These are phyloP conservation scores for Enteromius viviparus DNA, from an alignment of 2,797 vertebrate species.

Conservation along the genomic window DNA sequence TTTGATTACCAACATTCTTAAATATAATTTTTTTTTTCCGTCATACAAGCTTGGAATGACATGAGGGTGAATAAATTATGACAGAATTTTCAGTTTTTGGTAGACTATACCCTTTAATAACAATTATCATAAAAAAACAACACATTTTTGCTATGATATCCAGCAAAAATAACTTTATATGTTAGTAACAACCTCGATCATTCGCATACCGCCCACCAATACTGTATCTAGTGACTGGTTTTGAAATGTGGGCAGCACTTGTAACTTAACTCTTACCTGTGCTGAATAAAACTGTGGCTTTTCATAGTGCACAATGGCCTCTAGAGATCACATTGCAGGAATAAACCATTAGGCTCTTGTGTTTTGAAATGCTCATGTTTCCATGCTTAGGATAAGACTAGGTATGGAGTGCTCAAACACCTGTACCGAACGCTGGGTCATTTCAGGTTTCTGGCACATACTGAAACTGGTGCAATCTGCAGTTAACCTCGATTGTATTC, in stretches of 20 bases:
- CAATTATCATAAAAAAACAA: neutral
- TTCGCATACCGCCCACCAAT: neutral
- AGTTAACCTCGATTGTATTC: neutral
- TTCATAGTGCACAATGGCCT: constrained; percentile 17
- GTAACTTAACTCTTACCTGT: constrained; percentile 1
- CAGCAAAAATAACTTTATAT: neutral
- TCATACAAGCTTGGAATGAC: neutral
- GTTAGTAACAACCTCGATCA: neutral
- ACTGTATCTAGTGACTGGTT: neutral
- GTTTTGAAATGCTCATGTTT: neutral
- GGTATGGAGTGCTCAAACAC: neutral
- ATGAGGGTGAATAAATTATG: neutral
- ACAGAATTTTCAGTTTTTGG: neutral
- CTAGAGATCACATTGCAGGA: neutral
- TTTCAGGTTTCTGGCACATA: constrained; percentile 1
- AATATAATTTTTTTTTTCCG: neutral
- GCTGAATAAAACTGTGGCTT: constrained; percentile 10
- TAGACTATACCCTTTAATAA: neutral
- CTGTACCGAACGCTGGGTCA: neutral
- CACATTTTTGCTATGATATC: neutral
- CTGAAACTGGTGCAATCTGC: neutral
- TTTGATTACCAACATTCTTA: neutral
- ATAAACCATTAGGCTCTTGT: neutral
- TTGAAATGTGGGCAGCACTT: constrained; percentile 3
- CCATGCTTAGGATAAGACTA: neutral